Evolutionary conservation across 2,888 invertebrate genomes (phyloP).

Genomic region (Sinohyriopsis cumingii): DNA sequence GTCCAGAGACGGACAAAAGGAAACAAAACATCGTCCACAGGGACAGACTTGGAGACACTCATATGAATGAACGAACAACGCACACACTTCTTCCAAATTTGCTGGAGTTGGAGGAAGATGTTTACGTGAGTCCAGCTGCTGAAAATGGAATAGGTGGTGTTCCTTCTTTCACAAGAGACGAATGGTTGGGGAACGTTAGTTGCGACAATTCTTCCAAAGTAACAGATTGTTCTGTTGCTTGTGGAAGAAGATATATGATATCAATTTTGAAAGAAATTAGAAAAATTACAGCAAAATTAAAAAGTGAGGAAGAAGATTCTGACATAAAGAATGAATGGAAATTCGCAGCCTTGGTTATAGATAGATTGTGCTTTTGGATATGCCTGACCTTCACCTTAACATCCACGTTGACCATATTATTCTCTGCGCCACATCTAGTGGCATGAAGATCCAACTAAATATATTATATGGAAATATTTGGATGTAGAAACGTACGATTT

Average conservation of each 20-base stretch:
- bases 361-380: conserved; percentile 95
- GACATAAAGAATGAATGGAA: conserved; percentile 98
- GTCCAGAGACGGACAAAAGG: conserved; percentile 80
- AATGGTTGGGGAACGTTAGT: conserved; percentile 24
- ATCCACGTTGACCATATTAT: conserved; percentile 76
- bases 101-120: conserved; percentile 97
- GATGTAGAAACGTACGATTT: too few relatives aligned
- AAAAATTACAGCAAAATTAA: conserved; percentile 93
- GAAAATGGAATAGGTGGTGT: conserved; percentile 38
- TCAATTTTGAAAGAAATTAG: conserved; percentile 95
- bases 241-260: conserved; percentile 82
- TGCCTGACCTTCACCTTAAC: conserved; percentile 84
- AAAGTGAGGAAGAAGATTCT: conserved; percentile 94
- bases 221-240: conserved; percentile 6
- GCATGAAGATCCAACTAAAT: conserved; percentile 18
- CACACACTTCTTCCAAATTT: conserved; percentile 97
- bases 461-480: too few relatives aligned
- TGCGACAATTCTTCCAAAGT: conserved; percentile 12
- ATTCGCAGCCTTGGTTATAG: conserved; percentile 98
- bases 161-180: conserved; percentile 13
- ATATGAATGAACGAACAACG: conserved; percentile 92
- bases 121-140: conserved; percentile 29
- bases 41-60: conserved; percentile 88
- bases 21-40: conserved; percentile 81
- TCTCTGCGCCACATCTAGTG: conserved; percentile 66